Percentiles rank a stretch among this genome's conserved stretches.
These are phyloP conservation scores for Muschampia plurimacula DNA, from an alignment of 2,888 invertebrate species.

Conservation along the genomic window DNA sequence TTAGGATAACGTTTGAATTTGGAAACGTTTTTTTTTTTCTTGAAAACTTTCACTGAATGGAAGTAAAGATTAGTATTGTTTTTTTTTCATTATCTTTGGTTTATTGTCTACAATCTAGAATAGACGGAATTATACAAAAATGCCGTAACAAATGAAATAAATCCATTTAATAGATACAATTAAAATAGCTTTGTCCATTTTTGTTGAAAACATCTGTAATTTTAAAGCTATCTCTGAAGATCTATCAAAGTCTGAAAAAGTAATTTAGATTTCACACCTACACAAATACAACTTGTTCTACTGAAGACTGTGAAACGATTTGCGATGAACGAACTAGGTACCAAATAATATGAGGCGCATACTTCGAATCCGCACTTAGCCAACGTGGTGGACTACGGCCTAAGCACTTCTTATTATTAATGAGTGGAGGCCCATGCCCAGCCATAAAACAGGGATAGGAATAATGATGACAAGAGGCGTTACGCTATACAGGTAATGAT, in stretches of 20 bases:
- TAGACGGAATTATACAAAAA: not conserved
- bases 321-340: not conserved
- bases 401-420: too few relatives aligned
- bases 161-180: constrained; percentile 5
- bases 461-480: too few relatives aligned
- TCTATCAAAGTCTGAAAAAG: constrained; percentile 27
- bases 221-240: constrained; percentile 13
- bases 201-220: not conserved
- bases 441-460: too few relatives aligned
- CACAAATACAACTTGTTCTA: not conserved
- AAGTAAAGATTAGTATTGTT: too few relatives aligned
- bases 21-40: not conserved
- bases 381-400: too few relatives aligned
- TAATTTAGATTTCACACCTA: constrained; percentile 11
- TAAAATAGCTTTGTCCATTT: not conserved
- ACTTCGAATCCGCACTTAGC: too few relatives aligned
- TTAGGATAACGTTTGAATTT: constrained; percentile 4
- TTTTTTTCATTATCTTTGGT: not conserved
- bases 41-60: not conserved
- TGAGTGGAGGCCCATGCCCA: too few relatives aligned
- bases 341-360: too few relatives aligned
- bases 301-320: not conserved
- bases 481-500: too few relatives aligned
- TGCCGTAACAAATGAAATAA: constrained; percentile 2
- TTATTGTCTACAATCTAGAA: not conserved